Evolutionary conservation across 2,888 invertebrate species (phyloP), one percentile per base, ranked within the genome.

Genomic region (Eupithecia subumbrata): DNA sequence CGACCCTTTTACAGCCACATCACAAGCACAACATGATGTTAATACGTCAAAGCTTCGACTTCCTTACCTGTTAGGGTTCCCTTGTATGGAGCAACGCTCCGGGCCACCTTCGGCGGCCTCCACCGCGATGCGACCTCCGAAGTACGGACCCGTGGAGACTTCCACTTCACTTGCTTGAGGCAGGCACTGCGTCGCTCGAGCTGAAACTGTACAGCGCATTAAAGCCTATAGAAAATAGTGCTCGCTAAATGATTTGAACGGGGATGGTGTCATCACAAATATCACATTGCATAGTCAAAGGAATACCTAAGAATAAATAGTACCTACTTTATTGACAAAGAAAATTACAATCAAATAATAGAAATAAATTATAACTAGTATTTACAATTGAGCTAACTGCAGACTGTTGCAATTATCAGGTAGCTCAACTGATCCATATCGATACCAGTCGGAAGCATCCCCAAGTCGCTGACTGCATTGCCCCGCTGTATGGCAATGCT

Each of bases 141-240:
- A 98, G 86, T 96, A 96, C 0, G 97, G 98, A 0, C 98, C 98
- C 0, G 97, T 98, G 18, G 97, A 96, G 9, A 98, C 97, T 89
- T 97, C 97, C 71, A 98, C 97, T 88, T 97, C 97, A 71, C 97
- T 97, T 60, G 97, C 97, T 82, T 97, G 97, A 0, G 97, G 97
- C 76, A 97, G 90, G 84, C 98, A 98, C 87, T 97, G 96, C 0
- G 97, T 97, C 7, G 97, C 97, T 82, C 96, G 96, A 0, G 97
- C 97, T 80, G 97, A 97, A 96, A 97, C 97, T 97, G 76, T 69
- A 76, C 16, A 37, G 16, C 64, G 37, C 22, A 25, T 25, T 63
- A 3, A 52, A 52, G 52, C 52, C 52, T 52, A 48, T 48, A 4
- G 5, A 4, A 14, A 43, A 48, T 9, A 9, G 52, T 0, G 9